Evolutionary conservation across 2,888 invertebrate species (phyloP), one percentile per base, ranked within the genome.

Genomic region (Andrena flavipes): DNA sequence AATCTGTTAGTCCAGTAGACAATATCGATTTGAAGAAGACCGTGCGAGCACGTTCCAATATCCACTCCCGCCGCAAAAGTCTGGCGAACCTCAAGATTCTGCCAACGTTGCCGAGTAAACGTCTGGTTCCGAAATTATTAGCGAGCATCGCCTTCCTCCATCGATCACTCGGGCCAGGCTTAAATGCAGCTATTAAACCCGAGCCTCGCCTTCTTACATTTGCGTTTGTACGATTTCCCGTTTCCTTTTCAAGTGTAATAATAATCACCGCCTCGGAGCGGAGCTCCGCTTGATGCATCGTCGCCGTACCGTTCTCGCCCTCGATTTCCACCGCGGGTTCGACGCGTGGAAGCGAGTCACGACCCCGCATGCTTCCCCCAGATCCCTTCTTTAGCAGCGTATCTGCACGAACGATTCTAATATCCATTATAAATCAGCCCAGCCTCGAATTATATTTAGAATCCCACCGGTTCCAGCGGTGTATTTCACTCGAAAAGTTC

Each of bases 381-480:
- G 16, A n/a, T 8, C 35, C 20, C 10, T 71, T 30, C 48, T 63
- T 42, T 26, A 20, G 35, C 63, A 13, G 42, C 42, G 42, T 42
- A 42, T 42, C 42, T 42, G 42, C 23, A 60, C 65, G 65, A 73
- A 68, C 72, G 60, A 74, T 70, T 29, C 73, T 78, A 81, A 78
- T 69, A 74, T 73, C 73, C 54, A 29, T 67, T 69, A 81, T 78
- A 81, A 81, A 78, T 78, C 73, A 70, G 69, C 56, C n/a, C 8
- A 26, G 49, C 51, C 56, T 63, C 33, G 42, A 77, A 81, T 77
- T 77, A 73, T 69, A 80, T 78, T 81, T 77, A 73, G 69, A 77
- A 29, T 67, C 20, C 54, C 33, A 48, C 51, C 54, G 67, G 33
- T 29, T n/a, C 51, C 33, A 26, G 33, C 64, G 67, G 51, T 51